Base-by-base conservation (phyloP, 2,797 vertebrate species). In the Clarias platycephalus region DNA sequence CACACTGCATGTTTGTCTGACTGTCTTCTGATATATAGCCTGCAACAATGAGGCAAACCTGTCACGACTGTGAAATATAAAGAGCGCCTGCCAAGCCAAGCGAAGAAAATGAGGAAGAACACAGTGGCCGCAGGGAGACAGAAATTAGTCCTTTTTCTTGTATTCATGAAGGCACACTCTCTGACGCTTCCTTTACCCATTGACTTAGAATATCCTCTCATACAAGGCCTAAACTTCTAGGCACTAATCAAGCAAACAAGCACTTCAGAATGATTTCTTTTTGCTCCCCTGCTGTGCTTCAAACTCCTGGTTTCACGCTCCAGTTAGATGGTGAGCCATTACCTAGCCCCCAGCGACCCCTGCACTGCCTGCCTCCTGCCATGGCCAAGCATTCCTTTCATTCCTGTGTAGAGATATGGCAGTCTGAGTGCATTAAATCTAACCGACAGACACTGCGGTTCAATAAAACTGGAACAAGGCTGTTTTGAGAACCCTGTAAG, bases 281-380 rank as follows among this genome's bases (percentile, higher is more conserved):
- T 67, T 22, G 26, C 80, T 57, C 53, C 63, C 85, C 85, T 75
- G 31, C 74, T 86, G 82, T 84, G 74, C 20, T 82, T 16, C 40
- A 55, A 67, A 67, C 71, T 79, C 37, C 82, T 89, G 49, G 86
- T 89, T 88, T 89, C 58, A 87, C 58, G 87, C 83, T 88, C 77
- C 71, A 85, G 85, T 89, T 87, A 86, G 88, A 80, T 75, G 28
- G 88, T 90, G 64, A 86, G 58, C 13, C 58, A 87, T 89, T 85
- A 88, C 85, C 77, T 84, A 81, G 5, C 72, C 78, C 80, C 80
- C 70, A 6, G 4, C 49, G 68, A 55, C 70, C 71, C n/a, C 60
- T 66, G 76, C 70, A 79, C 72, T 12, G 31, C 55, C 34, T 53
- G 18, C 40, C 40, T 40, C 80, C 66, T 78, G 53, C 60, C 37